Percentiles rank a stretch among this genome's conserved stretches.
Conservation (phyloP, 2,797 vertebrate genomes). For the Rhodeus uyekii region DNA sequence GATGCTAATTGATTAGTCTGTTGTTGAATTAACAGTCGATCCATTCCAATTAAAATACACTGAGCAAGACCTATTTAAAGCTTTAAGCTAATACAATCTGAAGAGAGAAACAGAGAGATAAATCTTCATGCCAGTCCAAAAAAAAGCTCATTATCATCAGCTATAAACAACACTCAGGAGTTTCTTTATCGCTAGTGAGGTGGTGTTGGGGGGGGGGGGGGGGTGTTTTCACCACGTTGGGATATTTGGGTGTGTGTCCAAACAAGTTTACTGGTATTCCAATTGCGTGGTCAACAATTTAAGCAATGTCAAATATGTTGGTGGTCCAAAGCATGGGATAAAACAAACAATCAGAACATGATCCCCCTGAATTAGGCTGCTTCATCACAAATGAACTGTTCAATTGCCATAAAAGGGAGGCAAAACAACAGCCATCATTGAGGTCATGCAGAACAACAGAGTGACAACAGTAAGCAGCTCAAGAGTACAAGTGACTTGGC, state of each 20-base stretch:
- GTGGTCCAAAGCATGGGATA: conserved; percentile 71
- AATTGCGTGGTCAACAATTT: conserved; percentile 72
- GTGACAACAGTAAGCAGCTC: conserved; percentile 62
- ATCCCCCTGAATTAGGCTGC: conserved; percentile 72
- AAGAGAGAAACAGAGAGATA: conserved; percentile 42
- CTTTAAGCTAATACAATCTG: neutral
- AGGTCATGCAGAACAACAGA: conserved; percentile 73
- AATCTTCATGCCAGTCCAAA: conserved; percentile 67
- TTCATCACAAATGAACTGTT: conserved; percentile 74
- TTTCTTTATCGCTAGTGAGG: conserved; percentile 64
- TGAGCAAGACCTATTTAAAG: neutral
- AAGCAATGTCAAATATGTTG: conserved; percentile 78
- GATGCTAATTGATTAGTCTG: neutral
- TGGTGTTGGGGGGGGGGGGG: too few relatives aligned
- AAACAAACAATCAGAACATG: conserved; percentile 73
- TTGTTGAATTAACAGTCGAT: neutral
- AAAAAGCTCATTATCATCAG: conserved; percentile 45
- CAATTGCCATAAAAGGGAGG: conserved; percentile 67
- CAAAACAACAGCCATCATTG: conserved; percentile 70
- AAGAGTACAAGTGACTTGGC: conserved; percentile 56
- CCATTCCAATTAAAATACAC: neutral
- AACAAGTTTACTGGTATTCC: conserved; percentile 67
- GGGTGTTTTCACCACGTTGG: conserved; percentile 65
- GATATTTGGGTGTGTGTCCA: conserved; percentile 57
- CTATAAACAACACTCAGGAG: conserved; percentile 70